phyloP scores from a whole-genome alignment of 2,888 invertebrate species.

The Aspidiotus rigidus region DNA sequence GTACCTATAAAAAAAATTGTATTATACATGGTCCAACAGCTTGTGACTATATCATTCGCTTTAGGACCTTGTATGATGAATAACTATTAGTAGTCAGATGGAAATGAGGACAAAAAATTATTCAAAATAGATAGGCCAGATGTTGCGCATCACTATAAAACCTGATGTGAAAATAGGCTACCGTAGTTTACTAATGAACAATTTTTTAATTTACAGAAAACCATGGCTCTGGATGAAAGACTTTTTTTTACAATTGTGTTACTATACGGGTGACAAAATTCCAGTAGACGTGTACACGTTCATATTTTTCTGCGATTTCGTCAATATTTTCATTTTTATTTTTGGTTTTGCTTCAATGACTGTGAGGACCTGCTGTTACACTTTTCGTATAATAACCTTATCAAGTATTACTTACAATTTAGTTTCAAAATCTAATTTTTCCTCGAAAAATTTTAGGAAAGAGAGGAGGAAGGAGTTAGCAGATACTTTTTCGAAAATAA shows the following conservation, averaged over 20 bases:
- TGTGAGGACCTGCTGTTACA: constrained; percentile 49
- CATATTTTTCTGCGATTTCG: constrained; percentile 98
- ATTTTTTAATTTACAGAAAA: not conserved
- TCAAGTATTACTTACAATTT: not conserved
- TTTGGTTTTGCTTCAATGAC: constrained; percentile 96
- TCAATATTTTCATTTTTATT: constrained; percentile 91
- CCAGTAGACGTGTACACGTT: constrained; percentile 87
- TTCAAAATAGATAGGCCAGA: too few relatives aligned
- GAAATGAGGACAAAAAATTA: too few relatives aligned
- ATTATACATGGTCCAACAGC: too few relatives aligned
- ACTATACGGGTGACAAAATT: constrained; percentile 2
- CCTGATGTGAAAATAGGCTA: too few relatives aligned
- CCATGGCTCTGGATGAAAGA: constrained; percentile 2
- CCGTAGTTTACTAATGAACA: not conserved
- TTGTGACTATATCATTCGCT: too few relatives aligned
- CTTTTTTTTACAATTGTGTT: constrained; percentile 10
- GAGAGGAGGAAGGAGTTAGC: constrained; percentile 81
- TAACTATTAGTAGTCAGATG: too few relatives aligned
- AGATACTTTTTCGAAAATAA: constrained; percentile 87
- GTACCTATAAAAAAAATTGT: too few relatives aligned
- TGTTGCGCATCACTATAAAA: too few relatives aligned
- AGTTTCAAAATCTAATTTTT: constrained; percentile 16
- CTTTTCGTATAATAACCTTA: not conserved
- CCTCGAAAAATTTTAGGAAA: constrained; percentile 48
- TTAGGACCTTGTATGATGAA: too few relatives aligned